Base-by-base conservation (phyloP, 2,797 vertebrate species). In the Iguana delicatissima region DNA sequence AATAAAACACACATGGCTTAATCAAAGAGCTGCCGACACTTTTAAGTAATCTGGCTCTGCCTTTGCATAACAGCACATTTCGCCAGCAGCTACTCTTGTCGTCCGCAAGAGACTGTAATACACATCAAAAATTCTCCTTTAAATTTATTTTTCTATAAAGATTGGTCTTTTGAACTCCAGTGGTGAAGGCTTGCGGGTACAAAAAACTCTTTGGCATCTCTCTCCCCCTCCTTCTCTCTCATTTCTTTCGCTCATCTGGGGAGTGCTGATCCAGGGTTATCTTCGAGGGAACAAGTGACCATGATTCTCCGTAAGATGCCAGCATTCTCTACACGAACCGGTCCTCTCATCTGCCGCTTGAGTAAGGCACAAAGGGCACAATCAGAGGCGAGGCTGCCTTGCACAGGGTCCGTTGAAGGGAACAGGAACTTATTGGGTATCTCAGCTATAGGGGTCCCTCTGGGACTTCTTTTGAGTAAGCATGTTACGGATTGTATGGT, bases 101-200 rank as follows among this genome's bases (percentile, higher is more conserved):
- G 67, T 96, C 97, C 97, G 95, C 97, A 93, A 97, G 97, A 97
- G 97, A 97, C 97, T 94, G 91, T 97, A 97, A 96, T 94, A 96
- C 95, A 97, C 97, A 97, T 97, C 96, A 97, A 97, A 97, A 98
- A 97, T 97, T 98, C 97, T 96, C 97, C 97, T 97, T 98, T 97
- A 97, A 97, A 97, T 97, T 97, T 97, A 97, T 97, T 98, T 91
- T 97, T 97, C 97, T 97, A 96, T 97, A 97, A 97, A 97, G 97
- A 97, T 97, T 97, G 96, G 95, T 97, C 97, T 97, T 98, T 97
- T 98, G 97, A 98, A 98, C 97, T 97, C 94, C 92, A 74, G 93
- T 92, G 95, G 95, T 94, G 94, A 96, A 97, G 96, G 97, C 97
- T 97, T 96, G 97, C 97, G 97, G 96, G 97, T 97, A 97, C 97